Percentiles rank a stretch among this genome's conserved stretches.
Conservation (phyloP, 92 coral and sea anemone genomes). For the Phenganax marumi region DNA sequence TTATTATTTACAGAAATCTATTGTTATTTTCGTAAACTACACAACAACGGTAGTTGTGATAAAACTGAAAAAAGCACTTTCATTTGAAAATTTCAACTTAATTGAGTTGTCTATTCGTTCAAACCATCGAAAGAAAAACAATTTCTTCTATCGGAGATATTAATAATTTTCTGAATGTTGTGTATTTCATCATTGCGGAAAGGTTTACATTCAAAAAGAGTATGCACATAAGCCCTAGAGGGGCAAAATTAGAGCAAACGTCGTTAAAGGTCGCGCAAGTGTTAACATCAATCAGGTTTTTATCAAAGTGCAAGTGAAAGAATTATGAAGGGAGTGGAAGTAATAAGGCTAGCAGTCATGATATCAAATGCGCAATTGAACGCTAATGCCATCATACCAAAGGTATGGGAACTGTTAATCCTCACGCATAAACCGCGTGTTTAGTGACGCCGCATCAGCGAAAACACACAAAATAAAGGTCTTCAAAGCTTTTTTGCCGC, state of each 20-base stretch:
- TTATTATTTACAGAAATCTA: no score
- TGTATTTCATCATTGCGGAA: background rate
- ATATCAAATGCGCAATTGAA: conserved; percentile 15
- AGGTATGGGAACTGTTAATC: background rate
- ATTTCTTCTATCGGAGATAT: no score
- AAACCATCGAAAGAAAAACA: no score
- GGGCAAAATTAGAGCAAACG: background rate
- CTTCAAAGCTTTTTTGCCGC: no score
- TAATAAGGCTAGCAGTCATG: background rate
- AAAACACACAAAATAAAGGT: background rate
- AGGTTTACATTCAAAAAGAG: background rate
- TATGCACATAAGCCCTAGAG: background rate
- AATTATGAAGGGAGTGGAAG: conserved; percentile 14
- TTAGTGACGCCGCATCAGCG: background rate
- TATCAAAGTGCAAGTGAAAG: background rate
- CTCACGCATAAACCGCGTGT: conserved; percentile 1
- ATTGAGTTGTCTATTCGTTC: no score
- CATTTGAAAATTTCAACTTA: no score
- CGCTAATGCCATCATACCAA: conserved; percentile 13
- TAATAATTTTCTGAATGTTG: no score
- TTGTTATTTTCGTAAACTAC: no score
- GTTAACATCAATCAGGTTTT: conserved; percentile 24
- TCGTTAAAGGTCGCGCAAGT: background rate
- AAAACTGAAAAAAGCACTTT: no score
- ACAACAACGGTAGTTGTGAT: no score